These are phyloP conservation scores for Drosophila oshimai DNA, from an alignment of 1,140 invertebrate species.

Conservation along the genomic window DNA sequence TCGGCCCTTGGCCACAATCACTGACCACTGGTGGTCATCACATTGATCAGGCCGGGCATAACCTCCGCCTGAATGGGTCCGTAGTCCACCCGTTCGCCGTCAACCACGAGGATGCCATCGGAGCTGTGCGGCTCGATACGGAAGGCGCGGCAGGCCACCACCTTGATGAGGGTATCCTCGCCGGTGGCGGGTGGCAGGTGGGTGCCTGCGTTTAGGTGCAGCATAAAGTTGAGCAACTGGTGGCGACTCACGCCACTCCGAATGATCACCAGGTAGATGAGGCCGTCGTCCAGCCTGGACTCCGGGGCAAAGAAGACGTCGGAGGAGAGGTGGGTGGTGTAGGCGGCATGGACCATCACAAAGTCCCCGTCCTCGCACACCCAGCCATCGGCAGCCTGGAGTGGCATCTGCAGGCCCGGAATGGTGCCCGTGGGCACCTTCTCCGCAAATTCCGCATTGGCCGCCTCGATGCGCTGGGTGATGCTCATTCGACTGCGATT, in stretches of 20 bases:
- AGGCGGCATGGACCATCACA: constrained; percentile 93
- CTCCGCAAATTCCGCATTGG: constrained; percentile 84
- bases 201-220: constrained; percentile 89
- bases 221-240: constrained; percentile 89
- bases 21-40: constrained; percentile 85
- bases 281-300: constrained; percentile 92
- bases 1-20: neutral
- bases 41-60: constrained; percentile 89
- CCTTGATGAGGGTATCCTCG: constrained; percentile 84
- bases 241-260: constrained; percentile 89
- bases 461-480: constrained; percentile 51
- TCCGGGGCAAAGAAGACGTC: constrained; percentile 93
- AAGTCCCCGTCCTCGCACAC: constrained; percentile 92
- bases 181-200: constrained; percentile 85
- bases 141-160: constrained; percentile 93
- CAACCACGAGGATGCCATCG: constrained; percentile 91
- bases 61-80: constrained; percentile 94
- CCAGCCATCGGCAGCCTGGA: constrained; percentile 85
- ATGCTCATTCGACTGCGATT: constrained; percentile 66
- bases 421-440: constrained; percentile 88
- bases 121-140: constrained; percentile 90
- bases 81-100: constrained; percentile 94
- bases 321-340: constrained; percentile 93
- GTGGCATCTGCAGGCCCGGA: constrained; percentile 86
- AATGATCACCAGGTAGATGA: constrained; percentile 95